These are phyloP conservation scores for Psammodynastes pulverulentus DNA, from an alignment of 2,113 vertebrate genomes.

Conservation along the genomic window DNA sequence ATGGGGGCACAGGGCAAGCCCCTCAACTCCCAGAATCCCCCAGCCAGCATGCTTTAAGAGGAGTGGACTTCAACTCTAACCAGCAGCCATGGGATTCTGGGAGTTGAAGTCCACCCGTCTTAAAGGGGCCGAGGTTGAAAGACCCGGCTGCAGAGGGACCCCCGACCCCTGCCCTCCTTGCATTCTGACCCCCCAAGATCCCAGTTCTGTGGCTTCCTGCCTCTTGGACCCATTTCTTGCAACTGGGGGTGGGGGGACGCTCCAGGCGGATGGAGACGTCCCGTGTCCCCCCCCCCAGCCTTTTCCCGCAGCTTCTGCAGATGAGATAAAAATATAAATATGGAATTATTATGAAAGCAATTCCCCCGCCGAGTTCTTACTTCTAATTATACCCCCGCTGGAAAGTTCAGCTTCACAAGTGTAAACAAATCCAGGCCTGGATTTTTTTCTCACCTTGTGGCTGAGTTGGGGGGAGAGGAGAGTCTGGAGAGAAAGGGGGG, in stretches of 20 bases:
- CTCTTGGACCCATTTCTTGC: not conserved
- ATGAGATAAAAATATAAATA: not conserved
- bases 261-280: not conserved
- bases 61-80: not conserved
- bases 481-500: not conserved
- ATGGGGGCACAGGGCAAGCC: not conserved
- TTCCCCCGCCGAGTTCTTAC: not conserved
- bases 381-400: conserved; percentile 31
- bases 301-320: not conserved
- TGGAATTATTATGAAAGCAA: conserved; percentile 12
- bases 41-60: not conserved
- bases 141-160: not conserved
- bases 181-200: not conserved
- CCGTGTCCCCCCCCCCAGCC: rapidly evolving
- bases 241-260: not conserved
- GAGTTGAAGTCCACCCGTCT: not conserved
- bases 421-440: conserved; percentile 10
- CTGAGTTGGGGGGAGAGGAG: not conserved
- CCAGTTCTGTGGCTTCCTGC: not conserved
- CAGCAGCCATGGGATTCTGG: not conserved
- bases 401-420: conserved; percentile 13
- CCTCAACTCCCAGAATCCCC: not conserved
- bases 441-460: not conserved
- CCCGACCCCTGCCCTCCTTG: not conserved
- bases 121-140: not conserved